These are phyloP conservation scores for Zaprionus bogoriensis DNA, from an alignment of 2,888 invertebrate species.

Conservation along the genomic window DNA sequence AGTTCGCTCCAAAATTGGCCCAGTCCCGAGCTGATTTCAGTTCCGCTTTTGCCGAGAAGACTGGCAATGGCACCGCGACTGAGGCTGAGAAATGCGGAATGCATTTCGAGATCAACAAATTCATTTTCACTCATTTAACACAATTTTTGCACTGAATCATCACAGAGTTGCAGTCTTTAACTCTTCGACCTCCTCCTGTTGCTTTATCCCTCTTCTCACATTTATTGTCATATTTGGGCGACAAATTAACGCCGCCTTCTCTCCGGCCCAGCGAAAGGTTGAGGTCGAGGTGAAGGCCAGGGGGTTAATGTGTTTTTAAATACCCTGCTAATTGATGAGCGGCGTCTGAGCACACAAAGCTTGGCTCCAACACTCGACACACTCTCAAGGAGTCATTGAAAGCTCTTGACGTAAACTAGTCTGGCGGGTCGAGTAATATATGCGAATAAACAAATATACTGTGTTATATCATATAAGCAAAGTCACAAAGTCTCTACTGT, in stretches of 20 bases:
- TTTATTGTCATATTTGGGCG: slow-evolving; percentile 45
- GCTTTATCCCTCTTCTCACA: background rate
- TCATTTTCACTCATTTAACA: slow-evolving; percentile 35
- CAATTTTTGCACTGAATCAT: slow-evolving; percentile 62
- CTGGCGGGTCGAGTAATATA: background rate
- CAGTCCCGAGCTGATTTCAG: background rate
- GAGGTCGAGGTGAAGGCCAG: slow-evolving; percentile 48
- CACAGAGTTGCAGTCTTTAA: slow-evolving; percentile 22
- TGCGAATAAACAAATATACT: background rate
- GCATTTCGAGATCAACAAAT: slow-evolving; percentile 21
- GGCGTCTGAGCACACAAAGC: slow-evolving; percentile 8
- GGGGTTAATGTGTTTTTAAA: slow-evolving; percentile 73
- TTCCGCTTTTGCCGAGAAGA: slow-evolving; percentile 22
- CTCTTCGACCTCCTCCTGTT: background rate
- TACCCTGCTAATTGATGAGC: slow-evolving; percentile 63
- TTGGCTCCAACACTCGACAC: background rate
- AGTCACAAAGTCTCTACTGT: background rate
- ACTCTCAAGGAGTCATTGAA: slow-evolving; percentile 6
- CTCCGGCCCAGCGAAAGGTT: slow-evolving; percentile 59
- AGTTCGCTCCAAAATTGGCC: slow-evolving; percentile 11
- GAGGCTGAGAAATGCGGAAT: background rate
- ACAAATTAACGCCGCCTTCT: slow-evolving; percentile 55
- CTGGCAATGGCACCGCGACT: no score
- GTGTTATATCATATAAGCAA: background rate
- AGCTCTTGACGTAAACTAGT: background rate